phyloP scores from a whole-genome alignment of 2,797 vertebrate species.

The Phataginus tetradactyla region DNA sequence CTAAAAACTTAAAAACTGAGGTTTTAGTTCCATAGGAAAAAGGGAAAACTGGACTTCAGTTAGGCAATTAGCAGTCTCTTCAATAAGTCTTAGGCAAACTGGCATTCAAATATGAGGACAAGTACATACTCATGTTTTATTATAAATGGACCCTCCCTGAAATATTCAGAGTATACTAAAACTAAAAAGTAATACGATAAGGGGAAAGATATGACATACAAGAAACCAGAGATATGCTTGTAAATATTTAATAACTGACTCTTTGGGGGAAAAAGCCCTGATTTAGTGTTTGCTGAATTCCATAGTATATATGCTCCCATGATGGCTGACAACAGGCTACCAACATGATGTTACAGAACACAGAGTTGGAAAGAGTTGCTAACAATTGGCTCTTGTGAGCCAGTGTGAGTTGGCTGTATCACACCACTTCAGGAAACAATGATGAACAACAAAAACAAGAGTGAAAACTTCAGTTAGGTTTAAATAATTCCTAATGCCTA shows the following conservation, averaged over 20 bases:
- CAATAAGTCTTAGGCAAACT: constrained; percentile 16
- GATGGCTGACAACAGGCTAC: background rate
- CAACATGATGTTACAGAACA: background rate
- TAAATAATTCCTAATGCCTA: constrained; percentile 3
- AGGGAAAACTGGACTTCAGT: background rate
- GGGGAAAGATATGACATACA: background rate
- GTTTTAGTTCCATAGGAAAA: background rate
- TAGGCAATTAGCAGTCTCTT: background rate
- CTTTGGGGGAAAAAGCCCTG: background rate
- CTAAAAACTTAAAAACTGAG: constrained; percentile 30
- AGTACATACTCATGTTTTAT: constrained; percentile 38
- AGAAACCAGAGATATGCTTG: background rate
- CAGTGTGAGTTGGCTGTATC: background rate
- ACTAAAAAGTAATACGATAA: constrained; percentile 30
- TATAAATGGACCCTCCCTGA: background rate
- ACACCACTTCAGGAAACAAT: background rate
- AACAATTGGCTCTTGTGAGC: background rate
- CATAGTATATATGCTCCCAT: background rate
- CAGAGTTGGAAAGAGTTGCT: background rate
- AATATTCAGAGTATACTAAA: background rate
- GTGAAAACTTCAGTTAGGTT: background rate
- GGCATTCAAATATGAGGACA: constrained; percentile 5
- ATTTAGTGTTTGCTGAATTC: background rate
- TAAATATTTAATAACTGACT: constrained; percentile 38
- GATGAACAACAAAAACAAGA: background rate